These are phyloP conservation scores for Cotesia chilonis DNA, from an alignment of 1,140 invertebrate species.

Conservation along the genomic window DNA sequence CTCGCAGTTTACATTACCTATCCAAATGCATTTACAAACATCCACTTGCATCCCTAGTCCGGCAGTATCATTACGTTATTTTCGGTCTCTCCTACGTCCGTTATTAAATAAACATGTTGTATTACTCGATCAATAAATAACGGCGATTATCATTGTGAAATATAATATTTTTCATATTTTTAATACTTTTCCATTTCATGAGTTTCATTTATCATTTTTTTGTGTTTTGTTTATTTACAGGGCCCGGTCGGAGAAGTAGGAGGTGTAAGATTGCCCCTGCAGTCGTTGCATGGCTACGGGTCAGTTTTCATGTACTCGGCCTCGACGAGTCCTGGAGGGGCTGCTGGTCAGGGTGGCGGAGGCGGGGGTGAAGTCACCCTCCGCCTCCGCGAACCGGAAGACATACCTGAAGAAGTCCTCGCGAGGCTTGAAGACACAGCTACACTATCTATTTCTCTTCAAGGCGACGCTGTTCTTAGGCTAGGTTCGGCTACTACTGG, in stretches of 20 bases:
- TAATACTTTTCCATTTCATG: no score
- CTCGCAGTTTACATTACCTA: slow-evolving; percentile 17
- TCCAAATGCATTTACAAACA: slow-evolving; percentile 34
- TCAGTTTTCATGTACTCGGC: slow-evolving; percentile 69
- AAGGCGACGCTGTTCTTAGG: slow-evolving; percentile 63
- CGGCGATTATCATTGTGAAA: neutral
- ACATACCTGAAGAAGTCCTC: slow-evolving; percentile 65
- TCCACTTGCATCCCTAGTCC: neutral
- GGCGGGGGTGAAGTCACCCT: slow-evolving; percentile 65
- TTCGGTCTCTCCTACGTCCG: slow-evolving; percentile 7
- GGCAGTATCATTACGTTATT: neutral
- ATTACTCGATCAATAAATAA: slow-evolving; percentile 21
- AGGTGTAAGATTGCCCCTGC: slow-evolving; percentile 66
- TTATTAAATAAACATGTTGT: slow-evolving; percentile 37
- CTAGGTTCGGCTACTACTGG: slow-evolving; percentile 61
- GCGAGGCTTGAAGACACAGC: slow-evolving; percentile 67
- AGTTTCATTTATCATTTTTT: neutral
- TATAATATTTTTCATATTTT: no score
- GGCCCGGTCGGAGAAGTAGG: slow-evolving; percentile 67
- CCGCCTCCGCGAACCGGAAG: slow-evolving; percentile 66
- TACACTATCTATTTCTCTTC: slow-evolving; percentile 65
- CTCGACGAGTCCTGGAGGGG: slow-evolving; percentile 62
- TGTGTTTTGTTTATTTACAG: slow-evolving; percentile 49
- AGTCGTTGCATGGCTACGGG: slow-evolving; percentile 66
- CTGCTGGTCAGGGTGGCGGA: slow-evolving; percentile 56